These are phyloP conservation scores for Cantharis nigra DNA, from an alignment of 2,888 invertebrate genomes.

Conservation along the genomic window DNA sequence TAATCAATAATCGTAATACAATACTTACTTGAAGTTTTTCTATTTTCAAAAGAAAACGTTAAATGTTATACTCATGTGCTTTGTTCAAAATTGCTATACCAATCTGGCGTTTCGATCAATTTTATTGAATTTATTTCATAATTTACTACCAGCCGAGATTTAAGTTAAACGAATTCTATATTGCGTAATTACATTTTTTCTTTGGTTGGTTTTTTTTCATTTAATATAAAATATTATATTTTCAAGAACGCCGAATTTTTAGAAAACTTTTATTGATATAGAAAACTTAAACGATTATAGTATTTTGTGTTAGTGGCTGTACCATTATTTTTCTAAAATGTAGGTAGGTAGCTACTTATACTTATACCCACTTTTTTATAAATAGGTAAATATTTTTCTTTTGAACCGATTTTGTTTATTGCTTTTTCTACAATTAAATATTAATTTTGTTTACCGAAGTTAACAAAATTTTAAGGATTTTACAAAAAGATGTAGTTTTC, in stretches of 20 bases:
- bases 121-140: neutral
- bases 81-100: neutral
- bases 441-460: too few species aligned
- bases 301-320: neutral
- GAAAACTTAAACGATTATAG: neutral
- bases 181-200: neutral
- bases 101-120: neutral
- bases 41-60: neutral
- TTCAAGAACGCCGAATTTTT: neutral
- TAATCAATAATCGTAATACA: neutral
- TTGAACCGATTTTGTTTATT: neutral
- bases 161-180: neutral
- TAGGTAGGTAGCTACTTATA: too few species aligned
- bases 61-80: neutral
- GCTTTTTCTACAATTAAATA: neutral
- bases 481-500: constrained; percentile 9
- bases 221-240: neutral
- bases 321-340: too few species aligned
- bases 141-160: neutral
- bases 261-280: neutral
- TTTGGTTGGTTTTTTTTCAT: neutral
- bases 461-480: neutral
- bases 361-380: neutral
- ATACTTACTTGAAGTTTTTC: neutral
- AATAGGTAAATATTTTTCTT: neutral